These are phyloP conservation scores for Diaprepes abbreviatus DNA, from an alignment of 2,888 invertebrate genomes.

Conservation along the genomic window DNA sequence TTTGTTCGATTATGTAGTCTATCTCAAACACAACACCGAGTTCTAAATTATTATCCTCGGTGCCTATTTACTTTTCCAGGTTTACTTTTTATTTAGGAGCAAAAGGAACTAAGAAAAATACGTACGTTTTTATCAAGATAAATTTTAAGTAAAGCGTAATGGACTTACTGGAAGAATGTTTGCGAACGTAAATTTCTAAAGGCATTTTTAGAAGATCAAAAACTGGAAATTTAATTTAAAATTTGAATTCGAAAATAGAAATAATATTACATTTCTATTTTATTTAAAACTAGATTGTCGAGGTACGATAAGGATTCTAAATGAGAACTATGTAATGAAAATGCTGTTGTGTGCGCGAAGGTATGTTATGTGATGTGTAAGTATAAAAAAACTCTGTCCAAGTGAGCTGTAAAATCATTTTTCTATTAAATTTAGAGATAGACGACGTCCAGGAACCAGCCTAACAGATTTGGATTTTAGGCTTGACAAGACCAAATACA, in stretches of 20 bases:
- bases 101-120: constrained; percentile 45
- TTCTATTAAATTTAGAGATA: no score
- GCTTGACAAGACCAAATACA: no score
- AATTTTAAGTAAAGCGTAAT: constrained; percentile 47
- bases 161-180: constrained; percentile 45
- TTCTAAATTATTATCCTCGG: constrained; percentile 62
- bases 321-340: no score
- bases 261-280: neutral
- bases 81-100: constrained; percentile 59
- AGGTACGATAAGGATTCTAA: no score
- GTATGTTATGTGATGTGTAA: no score
- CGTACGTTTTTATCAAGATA: constrained; percentile 48
- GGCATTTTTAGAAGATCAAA: constrained; percentile 46
- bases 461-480: no score
- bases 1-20: constrained; percentile 69
- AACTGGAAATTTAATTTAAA: constrained; percentile 39
- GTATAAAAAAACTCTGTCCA: no score
- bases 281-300: no score
- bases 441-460: no score
- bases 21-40: constrained; percentile 62
- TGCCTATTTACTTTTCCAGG: constrained; percentile 57
- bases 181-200: constrained; percentile 42
- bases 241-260: constrained; percentile 15
- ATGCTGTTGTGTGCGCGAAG: no score
- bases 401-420: no score